Percentiles rank a stretch among this genome's conserved stretches.
phyloP scores from a whole-genome alignment of 2,113 vertebrate species.

The Eurystomus gularis region DNA sequence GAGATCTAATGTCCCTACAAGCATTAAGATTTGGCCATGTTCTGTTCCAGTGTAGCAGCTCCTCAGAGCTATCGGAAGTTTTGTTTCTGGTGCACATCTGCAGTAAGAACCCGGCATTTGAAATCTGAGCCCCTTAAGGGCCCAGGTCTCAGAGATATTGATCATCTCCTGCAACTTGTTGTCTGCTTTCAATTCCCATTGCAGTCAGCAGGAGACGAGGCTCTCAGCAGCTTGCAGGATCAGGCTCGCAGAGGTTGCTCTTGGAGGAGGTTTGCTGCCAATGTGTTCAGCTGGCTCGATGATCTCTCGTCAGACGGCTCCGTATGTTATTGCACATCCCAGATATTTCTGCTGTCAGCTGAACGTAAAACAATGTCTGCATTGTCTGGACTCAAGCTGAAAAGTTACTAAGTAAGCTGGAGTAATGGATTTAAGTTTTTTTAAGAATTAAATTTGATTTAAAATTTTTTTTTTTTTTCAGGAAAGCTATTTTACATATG shows the following conservation, averaged over 20 bases:
- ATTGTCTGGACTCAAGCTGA: background rate
- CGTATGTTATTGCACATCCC: background rate
- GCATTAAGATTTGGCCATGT: background rate
- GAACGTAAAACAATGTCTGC: background rate
- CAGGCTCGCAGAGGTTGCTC: background rate
- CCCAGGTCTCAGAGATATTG: background rate
- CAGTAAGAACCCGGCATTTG: background rate
- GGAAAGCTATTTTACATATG: background rate
- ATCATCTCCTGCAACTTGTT: background rate
- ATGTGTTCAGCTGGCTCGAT: background rate
- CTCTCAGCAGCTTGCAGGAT: background rate
- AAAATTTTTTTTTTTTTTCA: background rate
- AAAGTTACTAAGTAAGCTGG: background rate
- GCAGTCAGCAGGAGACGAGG: background rate
- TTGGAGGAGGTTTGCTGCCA: background rate
- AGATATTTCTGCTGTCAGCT: constrained; percentile 12
- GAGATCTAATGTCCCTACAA: background rate
- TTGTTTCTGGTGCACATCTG: constrained; percentile 43
- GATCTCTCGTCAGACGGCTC: background rate
- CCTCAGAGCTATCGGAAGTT: background rate
- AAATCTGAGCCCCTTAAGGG: constrained; percentile 21
- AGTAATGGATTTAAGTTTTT: background rate
- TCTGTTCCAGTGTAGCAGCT: background rate
- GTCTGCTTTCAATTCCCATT: constrained; percentile 16
- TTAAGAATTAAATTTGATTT: background rate